Base-by-base conservation (phyloP, 92 coral and sea anemone genomes). In the Montipora capitata region DNA sequence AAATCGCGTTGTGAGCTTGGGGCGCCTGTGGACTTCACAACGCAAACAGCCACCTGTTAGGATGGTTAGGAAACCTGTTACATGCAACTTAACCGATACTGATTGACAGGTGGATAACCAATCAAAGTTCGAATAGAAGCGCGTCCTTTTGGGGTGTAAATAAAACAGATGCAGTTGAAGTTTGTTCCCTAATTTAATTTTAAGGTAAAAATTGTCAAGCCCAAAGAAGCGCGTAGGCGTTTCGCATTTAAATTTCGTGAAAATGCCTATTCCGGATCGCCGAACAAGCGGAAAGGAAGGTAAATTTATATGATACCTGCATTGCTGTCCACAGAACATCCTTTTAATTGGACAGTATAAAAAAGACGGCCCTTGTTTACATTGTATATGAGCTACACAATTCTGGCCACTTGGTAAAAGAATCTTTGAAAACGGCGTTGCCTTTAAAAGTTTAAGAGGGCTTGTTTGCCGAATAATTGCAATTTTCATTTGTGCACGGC, bases 221-320 rank as follows among this genome's bases (percentile, higher is more conserved):
- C 45, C 68, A 62, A 12, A 12, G 87, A 57, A 72, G 57, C 87
- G 73, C 63, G 3, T 41, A 35, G 27, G 87, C 87, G 87, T 83
- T 83, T 81, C 77, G 41, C 12, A 52, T 74, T 54, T n/a, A 68
- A 13, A 81, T 0, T 54, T 52, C 14, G 67, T 77, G 40, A 42
- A 67, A 89, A 94, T 94, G 98, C 98, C 98, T 48, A 90, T 92
- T 54, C 98, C 98, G 13, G 98, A 94, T 72, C 87, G 88, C 40
- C 56, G 91, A 54, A 74, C 92, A 44, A 86, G 92, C 57, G 90
- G 94, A 3, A 85, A 94, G 51, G 87, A 83, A 92, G 95, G 98
- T 94, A 94, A 89, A 10, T 3, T 48, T 10, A 48, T 27, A 27
- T 27, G 35, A 27, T 27, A 27, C 35, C 35, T 27, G 52, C 10